phyloP scores from a whole-genome alignment of 2,888 invertebrate genomes.

The Ramazzottius varieornatus region DNA sequence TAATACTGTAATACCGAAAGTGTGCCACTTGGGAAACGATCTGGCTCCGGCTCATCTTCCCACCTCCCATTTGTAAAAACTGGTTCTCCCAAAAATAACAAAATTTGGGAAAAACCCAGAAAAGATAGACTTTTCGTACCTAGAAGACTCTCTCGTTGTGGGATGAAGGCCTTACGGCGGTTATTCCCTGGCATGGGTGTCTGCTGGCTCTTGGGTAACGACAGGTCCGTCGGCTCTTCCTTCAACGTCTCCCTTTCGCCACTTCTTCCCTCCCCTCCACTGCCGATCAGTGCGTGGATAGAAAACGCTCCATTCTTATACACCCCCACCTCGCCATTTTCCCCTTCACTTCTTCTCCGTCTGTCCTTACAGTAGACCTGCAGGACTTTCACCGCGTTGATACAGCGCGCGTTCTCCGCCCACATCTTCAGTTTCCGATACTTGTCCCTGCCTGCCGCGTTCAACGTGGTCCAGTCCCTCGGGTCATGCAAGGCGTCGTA shows the following conservation, averaged over 20 bases:
- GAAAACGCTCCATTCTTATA: too few relatives aligned
- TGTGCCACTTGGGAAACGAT: too few relatives aligned
- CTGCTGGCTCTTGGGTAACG: neutral
- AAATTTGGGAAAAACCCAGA: too few relatives aligned
- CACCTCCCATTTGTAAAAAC: too few relatives aligned
- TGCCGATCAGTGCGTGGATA: too few relatives aligned
- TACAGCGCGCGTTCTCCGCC: conserved; percentile 90
- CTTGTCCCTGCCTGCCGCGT: conserved; percentile 94
- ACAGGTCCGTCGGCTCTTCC: neutral
- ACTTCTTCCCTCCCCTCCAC: neutral
- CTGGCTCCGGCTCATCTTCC: too few relatives aligned
- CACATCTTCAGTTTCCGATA: conserved; percentile 99
- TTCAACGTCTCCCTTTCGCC: neutral
- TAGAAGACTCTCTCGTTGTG: neutral
- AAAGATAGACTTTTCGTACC: too few relatives aligned
- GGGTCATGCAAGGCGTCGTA: neutral
- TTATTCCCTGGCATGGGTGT: neutral
- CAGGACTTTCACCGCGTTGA: conserved; percentile 82
- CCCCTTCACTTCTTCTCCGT: conserved; percentile 12
- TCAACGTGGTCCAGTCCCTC: conserved; percentile 96
- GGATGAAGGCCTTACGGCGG: neutral
- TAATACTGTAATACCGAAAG: too few relatives aligned
- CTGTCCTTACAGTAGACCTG: conserved; percentile 32
- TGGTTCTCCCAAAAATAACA: too few relatives aligned
- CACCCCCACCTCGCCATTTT: too few relatives aligned